These are phyloP conservation scores for Heteronetta atricapilla DNA, from an alignment of 2,113 vertebrate genomes.

Conservation along the genomic window DNA sequence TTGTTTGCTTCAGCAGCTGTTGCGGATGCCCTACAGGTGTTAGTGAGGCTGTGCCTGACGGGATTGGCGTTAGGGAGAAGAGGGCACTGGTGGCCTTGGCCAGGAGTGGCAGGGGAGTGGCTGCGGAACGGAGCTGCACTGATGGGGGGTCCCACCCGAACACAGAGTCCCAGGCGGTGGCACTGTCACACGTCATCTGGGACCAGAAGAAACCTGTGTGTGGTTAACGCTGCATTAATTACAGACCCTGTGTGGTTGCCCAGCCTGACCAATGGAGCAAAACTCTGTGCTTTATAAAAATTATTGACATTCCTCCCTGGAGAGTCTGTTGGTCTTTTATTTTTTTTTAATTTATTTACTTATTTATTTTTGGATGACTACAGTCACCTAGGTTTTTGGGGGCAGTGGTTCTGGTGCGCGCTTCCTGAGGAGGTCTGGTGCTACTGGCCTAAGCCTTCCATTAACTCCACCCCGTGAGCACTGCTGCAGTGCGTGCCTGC, in stretches of 20 bases:
- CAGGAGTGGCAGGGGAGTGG: neutral
- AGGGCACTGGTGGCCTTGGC: neutral
- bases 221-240: accelerated
- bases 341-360: neutral
- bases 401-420: neutral
- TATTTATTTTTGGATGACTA: neutral
- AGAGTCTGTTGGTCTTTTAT: neutral
- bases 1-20: neutral
- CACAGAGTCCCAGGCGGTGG: neutral
- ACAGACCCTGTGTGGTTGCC: accelerated
- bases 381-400: neutral
- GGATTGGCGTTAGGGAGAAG: neutral
- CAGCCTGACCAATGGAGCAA: neutral
- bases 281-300: neutral
- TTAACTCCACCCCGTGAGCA: neutral
- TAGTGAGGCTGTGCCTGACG: neutral
- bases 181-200: neutral
- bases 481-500: neutral
- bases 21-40: accelerated
- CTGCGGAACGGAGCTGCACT: neutral
- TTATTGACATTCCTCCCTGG: neutral
- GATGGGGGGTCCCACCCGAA: accelerated
- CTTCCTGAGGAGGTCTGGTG: neutral
- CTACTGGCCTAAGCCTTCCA: neutral
- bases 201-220: neutral